Evolutionary conservation across 2,888 invertebrate genomes (phyloP), one percentile per base, ranked within the genome.

Genomic region (Eretmocerus hayati): DNA sequence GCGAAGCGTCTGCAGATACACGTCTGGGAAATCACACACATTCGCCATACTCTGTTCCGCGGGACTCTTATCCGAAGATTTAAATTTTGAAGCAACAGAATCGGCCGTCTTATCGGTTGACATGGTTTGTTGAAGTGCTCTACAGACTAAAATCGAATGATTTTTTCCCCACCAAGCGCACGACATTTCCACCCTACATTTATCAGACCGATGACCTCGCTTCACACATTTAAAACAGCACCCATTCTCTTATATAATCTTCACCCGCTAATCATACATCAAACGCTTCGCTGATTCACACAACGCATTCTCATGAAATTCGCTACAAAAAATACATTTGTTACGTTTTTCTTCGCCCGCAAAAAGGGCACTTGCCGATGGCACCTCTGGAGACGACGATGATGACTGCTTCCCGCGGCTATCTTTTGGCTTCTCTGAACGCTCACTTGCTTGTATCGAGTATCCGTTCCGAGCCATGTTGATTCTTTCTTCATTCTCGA

Each of bases 281-380:
- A n/a, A n/a, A n/a, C n/a, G n/a, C n/a, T 56, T 49, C 18, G 58
- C 52, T 32, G 50, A 46, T 31, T 55, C 50, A 21, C 52, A 58
- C 19, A 23, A 16, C 38, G 50, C 4, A 48, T 56, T 58, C 19
- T 55, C 47, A 52, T 55, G 53, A 19, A 51, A 39, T 20, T 54
- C 55, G 15, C 18, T 38, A 46, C 61, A 62, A 56, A 63, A 62
- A 37, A 62, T 59, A 50, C 60, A 61, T 16, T 47, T 48, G 23
- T 40, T 53, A 26, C 32, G 15, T 26, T 48, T 55, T 16, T 42
- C 44, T 32, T 53, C 55, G 19, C 46, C 52, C 8, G 49, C 35
- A 2, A 54, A 31, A 19, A 57, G 43, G n/a, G 31, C 50, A 20
- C 57, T 53, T 13, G 54, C 58, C 2, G 54, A 55, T 19, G 53